Conservation (phyloP, 35 echinoderm and acorn worm genomes). For the Eucidaris tribuloides region DNA sequence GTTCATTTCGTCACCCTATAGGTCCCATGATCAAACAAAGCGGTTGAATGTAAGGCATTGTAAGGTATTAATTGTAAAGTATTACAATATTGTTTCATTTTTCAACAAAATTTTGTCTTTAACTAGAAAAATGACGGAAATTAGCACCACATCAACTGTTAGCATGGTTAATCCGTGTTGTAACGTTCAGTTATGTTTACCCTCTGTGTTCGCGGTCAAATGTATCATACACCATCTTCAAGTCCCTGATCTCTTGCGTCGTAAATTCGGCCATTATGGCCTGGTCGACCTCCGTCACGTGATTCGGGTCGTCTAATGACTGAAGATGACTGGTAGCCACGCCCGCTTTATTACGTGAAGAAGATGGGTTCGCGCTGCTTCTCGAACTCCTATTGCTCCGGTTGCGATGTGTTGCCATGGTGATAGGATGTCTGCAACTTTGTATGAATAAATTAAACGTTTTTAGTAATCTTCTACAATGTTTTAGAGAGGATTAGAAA, state of each 20-base stretch:
- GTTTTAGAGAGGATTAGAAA: too few relatives aligned
- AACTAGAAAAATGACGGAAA: neutral
- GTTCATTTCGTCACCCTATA: neutral
- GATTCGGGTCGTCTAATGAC: conserved; percentile 11
- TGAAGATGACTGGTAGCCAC: conserved; percentile 2
- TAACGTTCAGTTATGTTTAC: neutral
- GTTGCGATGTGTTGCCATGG: neutral
- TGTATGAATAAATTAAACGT: too few relatives aligned
- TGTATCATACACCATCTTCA: conserved; percentile 45
- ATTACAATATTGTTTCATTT: neutral
- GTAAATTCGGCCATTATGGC: conserved; percentile 15
- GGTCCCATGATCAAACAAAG: neutral
- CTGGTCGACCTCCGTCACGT: conserved; percentile 29
- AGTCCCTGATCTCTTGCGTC: conserved; percentile 46
- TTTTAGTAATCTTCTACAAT: too few relatives aligned
- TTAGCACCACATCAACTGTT: neutral
- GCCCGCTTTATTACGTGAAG: neutral
- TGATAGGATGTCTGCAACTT: too few relatives aligned
- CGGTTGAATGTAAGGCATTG: neutral
- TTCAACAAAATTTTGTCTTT: neutral
- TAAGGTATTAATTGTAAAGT: neutral
- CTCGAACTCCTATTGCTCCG: neutral
- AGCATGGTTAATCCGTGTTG: neutral
- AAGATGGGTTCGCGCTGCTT: neutral
- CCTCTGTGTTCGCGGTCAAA: conserved; percentile 45